phyloP scores from a whole-genome alignment of 1,140 invertebrate species.

The Drosophila trapezifrons region DNA sequence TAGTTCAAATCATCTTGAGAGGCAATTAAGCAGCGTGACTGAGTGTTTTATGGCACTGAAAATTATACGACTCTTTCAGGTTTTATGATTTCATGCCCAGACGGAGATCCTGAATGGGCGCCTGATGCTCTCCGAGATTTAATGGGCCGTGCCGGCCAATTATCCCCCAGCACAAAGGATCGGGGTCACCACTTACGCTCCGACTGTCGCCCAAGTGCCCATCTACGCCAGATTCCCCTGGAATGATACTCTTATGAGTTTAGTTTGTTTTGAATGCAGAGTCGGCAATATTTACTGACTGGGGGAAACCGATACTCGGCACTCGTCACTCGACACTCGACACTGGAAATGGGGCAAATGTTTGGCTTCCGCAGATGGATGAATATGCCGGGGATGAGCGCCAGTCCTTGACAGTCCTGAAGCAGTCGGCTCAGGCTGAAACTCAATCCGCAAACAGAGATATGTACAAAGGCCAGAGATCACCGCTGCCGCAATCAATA shows the following conservation, averaged over 20 bases:
- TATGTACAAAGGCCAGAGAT: slow-evolving; percentile 19
- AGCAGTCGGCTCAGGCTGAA: slow-evolving; percentile 14
- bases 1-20: slow-evolving; percentile 69
- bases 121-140: slow-evolving; percentile 48
- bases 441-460: slow-evolving; percentile 28
- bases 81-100: slow-evolving; percentile 38
- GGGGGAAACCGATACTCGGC: slow-evolving; percentile 51
- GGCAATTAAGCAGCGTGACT: slow-evolving; percentile 73
- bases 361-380: slow-evolving; percentile 36
- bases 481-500: slow-evolving; percentile 47
- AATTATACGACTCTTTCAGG: slow-evolving; percentile 56
- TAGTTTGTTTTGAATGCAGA: slow-evolving; percentile 37
- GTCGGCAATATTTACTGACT: slow-evolving; percentile 42
- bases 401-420: slow-evolving; percentile 26
- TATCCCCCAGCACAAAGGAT: slow-evolving; percentile 37
- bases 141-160: slow-evolving; percentile 72
- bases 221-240: slow-evolving; percentile 1
- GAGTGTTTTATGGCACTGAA: slow-evolving; percentile 61
- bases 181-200: slow-evolving; percentile 45
- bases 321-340: slow-evolving; percentile 14
- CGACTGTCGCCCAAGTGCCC: slow-evolving; percentile 14
- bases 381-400: slow-evolving; percentile 8
- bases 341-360: slow-evolving; percentile 44
- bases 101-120: not conserved
- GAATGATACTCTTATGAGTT: slow-evolving; percentile 31